Evolutionary conservation across 2,888 invertebrate species (phyloP), one percentile per base, ranked within the genome.

Genomic region (Dioctria linearis): DNA sequence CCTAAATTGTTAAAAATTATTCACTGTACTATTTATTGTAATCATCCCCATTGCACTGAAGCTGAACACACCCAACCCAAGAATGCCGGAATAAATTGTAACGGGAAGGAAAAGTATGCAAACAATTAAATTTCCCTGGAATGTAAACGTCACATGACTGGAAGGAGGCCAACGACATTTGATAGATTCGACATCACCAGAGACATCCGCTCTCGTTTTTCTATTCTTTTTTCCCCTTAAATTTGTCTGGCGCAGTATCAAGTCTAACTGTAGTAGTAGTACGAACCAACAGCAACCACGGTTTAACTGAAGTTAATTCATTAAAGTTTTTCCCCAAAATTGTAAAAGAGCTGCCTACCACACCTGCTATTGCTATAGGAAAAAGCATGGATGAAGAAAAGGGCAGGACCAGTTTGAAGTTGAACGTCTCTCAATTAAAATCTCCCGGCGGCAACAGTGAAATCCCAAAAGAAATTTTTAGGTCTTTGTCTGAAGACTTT

Each of bases 331-430:
- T 25, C 25, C 25, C 25, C 0, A 25, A 25, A 25, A 25, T 25
- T 25, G 25, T 25, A 25, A 25, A 25, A 25, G 25, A 25, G 25
- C 25, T 25, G 25, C 25, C 25, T 25, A n/a, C n/a, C 25, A 25
- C 25, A 25, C 25, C 25, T 25, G 25, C 25, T 43, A 25, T 25
- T 25, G 25, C 25, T 43, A 25, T 25, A 54, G 71, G 37, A 42
- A 69, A 67, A 13, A 71, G 4, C 40, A 59, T 5, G 25, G 51
- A 51, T 51, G 71, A 71, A 51, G 71, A 71, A 71, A 71, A 71
- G 71, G 51, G 54, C 71, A 71, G 71, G 71, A 71, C 71, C 71
- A 71, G 71, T 71, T 25, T 71, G n/a, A 71, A 71, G 40, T 40
- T 71, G 71, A 13, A 71, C 71, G 54, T 71, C 11, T 39, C 39